Evolutionary conservation across 1,140 invertebrate species (phyloP).

Genomic region (Bombus sibiricus): DNA sequence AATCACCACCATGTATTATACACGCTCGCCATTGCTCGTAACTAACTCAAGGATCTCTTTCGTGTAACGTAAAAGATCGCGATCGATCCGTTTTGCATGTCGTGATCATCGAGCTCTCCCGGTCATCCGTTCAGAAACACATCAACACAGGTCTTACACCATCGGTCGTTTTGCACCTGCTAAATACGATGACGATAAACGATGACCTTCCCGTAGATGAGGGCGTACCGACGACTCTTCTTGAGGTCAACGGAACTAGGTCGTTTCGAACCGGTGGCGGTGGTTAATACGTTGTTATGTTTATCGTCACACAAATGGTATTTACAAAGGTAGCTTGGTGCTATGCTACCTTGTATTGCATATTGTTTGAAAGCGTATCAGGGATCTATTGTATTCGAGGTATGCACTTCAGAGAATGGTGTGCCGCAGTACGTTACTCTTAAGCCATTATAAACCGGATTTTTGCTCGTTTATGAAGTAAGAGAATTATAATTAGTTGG

Average conservation of each 20-base stretch:
- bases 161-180: constrained; percentile 11
- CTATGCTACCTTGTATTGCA: too few species aligned
- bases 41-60: constrained; percentile 1
- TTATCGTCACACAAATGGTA: constrained; percentile 10
- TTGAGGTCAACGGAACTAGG: constrained; percentile 17
- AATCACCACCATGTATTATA: neutral
- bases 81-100: constrained; percentile 24
- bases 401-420: neutral
- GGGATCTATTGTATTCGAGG: neutral
- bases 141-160: too few species aligned
- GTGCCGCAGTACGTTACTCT: neutral
- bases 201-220: constrained; percentile 29
- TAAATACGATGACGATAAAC: neutral
- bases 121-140: too few species aligned
- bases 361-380: neutral
- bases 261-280: neutral
- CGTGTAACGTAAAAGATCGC: constrained; percentile 14
- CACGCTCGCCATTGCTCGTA: neutral
- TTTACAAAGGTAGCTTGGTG: neutral
- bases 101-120: neutral
- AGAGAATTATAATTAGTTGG: neutral
- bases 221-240: neutral
- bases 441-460: neutral
- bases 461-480: neutral
- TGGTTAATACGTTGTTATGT: neutral